A percentile compares a stretch with the other conserved stretches of the same genome.
Evolutionary conservation across 1,140 invertebrate species (phyloP).

Genomic region (Musca vetustissima): DNA sequence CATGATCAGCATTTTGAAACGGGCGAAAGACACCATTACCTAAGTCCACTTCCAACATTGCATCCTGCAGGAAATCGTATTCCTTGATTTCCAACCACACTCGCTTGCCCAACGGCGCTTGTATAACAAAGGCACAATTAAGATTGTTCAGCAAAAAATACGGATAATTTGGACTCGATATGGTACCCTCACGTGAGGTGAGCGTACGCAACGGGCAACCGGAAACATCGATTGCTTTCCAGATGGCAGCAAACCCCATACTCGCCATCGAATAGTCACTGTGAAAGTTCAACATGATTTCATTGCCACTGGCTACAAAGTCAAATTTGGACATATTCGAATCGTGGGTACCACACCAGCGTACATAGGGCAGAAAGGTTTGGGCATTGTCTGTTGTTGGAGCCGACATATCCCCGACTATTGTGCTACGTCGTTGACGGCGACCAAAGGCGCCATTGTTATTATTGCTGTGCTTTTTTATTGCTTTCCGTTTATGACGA

Average conservation of each 20-base stretch:
- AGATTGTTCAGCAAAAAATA: conserved; percentile 65
- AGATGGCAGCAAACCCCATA: conserved; percentile 66
- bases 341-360: conserved; percentile 62
- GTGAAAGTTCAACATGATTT: conserved; percentile 65
- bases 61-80: conserved; percentile 62
- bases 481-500: conserved; percentile 3
- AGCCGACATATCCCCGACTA: neutral
- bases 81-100: conserved; percentile 68
- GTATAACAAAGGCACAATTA: conserved; percentile 68
- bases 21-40: conserved; percentile 60
- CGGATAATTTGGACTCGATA: conserved; percentile 70
- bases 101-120: conserved; percentile 62
- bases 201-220: conserved; percentile 67
- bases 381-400: conserved; percentile 30
- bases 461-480: neutral
- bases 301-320: conserved; percentile 64
- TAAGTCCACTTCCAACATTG: conserved; percentile 60
- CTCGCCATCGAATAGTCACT: conserved; percentile 70
- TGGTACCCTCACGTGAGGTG: conserved; percentile 62
- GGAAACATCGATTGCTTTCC: conserved; percentile 68
- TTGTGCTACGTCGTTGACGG: conserved; percentile 24
- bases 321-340: conserved; percentile 61
- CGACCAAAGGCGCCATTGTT: neutral
- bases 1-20: conserved; percentile 55
- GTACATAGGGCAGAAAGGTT: conserved; percentile 45